A percentile compares a stretch with the other conserved stretches of the same genome.
phyloP scores from a whole-genome alignment of 64 coral and sea anemone species.

The Dendronephthya gigantea region DNA sequence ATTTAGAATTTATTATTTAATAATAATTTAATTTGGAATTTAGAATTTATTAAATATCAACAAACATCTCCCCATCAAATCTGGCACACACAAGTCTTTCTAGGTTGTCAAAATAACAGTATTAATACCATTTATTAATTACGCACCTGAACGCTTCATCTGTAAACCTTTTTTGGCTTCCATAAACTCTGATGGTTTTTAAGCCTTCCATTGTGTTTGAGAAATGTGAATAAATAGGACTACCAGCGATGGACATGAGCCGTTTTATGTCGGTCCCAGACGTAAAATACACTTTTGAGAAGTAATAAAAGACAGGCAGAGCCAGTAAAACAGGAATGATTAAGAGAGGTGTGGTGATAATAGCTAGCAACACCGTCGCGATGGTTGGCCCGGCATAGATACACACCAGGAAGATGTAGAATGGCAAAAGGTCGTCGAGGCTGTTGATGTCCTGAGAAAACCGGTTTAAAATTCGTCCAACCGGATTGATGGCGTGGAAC shows the following conservation, averaged over 20 bases:
- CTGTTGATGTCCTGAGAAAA: slow-evolving; percentile 54
- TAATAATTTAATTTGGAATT: no score
- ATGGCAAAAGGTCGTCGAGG: slow-evolving; percentile 41
- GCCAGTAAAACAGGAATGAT: neutral
- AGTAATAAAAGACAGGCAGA: neutral
- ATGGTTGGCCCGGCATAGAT: neutral
- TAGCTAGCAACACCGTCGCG: neutral
- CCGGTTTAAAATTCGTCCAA: slow-evolving; percentile 47
- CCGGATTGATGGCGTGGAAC: slow-evolving; percentile 51
- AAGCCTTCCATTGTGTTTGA: neutral
- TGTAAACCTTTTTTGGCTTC: neutral
- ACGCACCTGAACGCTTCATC: slow-evolving; percentile 19
- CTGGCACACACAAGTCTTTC: no score
- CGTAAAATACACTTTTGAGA: neutral
- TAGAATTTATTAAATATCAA: no score
- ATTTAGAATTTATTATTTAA: no score
- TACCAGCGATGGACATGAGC: neutral
- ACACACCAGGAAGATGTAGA: slow-evolving; percentile 1
- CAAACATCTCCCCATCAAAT: no score
- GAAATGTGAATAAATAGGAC: neutral
- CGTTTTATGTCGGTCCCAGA: neutral
- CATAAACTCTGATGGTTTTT: neutral
- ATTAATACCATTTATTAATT: no score
- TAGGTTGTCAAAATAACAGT: no score
- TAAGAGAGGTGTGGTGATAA: neutral